Conservation (phyloP, 1,140 invertebrate genomes). For the Zaprionus africanus region DNA sequence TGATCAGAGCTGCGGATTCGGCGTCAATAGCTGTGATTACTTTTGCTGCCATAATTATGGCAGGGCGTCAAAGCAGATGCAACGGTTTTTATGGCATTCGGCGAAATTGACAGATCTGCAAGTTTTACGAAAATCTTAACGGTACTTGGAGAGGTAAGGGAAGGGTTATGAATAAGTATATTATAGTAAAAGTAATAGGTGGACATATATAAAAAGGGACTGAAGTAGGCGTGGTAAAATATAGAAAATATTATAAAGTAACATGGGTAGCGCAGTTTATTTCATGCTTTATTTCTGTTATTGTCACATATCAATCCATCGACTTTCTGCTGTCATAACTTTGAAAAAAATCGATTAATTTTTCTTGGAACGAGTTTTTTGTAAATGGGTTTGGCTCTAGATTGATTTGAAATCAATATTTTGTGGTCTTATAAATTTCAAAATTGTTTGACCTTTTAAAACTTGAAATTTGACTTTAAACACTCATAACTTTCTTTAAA, state of each 20-base stretch:
- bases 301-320: neutral
- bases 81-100: conserved; percentile 10
- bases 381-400: no score
- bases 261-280: neutral
- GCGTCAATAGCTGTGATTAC: conserved; percentile 31
- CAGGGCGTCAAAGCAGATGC: neutral
- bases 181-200: neutral
- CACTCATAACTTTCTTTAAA: neutral
- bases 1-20: conserved; percentile 9
- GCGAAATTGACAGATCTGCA: neutral
- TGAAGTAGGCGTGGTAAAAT: neutral
- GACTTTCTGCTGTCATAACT: neutral
- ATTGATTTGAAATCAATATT: neutral
- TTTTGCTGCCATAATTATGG: conserved; percentile 17
- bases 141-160: neutral
- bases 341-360: neutral
- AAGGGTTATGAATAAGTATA: neutral
- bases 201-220: neutral
- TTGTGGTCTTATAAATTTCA: neutral
- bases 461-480: neutral
- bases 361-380: no score
- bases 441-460: neutral
- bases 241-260: neutral
- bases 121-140: neutral
- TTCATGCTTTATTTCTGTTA: neutral